Conservation (phyloP, 2,113 vertebrate species). For the Laticauda colubrina region DNA sequence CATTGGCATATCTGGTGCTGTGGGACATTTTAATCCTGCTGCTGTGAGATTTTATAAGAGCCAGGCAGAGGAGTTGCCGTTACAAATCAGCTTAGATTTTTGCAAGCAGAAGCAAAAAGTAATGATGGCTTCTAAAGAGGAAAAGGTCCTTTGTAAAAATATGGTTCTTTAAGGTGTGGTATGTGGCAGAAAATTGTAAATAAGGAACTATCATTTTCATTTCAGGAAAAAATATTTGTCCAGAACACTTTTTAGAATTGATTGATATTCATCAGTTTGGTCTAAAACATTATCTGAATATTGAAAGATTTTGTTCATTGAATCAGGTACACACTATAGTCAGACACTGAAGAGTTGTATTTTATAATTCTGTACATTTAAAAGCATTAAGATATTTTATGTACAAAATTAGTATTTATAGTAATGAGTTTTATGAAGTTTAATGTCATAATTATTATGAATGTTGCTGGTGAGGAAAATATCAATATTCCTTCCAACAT, state of each 20-base stretch:
- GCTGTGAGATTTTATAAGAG: neutral
- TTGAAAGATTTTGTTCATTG: neutral
- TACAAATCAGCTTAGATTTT: neutral
- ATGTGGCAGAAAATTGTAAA: neutral
- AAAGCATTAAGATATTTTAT: neutral
- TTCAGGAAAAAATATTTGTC: neutral
- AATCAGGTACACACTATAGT: neutral
- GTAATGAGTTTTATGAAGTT: neutral
- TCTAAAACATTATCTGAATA: neutral
- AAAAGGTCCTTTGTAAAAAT: neutral
- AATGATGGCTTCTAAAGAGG: neutral
- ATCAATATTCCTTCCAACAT: neutral
- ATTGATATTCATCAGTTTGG: neutral
- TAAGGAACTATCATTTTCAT: neutral
- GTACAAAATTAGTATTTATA: neutral
- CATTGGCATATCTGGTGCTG: neutral
- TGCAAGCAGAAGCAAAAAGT: neutral
- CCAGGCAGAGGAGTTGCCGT: neutral
- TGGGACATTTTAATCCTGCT: neutral
- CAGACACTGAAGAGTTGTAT: neutral
- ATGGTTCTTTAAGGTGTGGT: neutral
- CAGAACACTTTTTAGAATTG: neutral
- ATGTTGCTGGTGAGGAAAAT: neutral
- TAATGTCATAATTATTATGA: neutral
- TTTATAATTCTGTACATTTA: neutral